Evolutionary conservation across 2,113 vertebrate species (phyloP).

Genomic region (Eurypyga helias): DNA sequence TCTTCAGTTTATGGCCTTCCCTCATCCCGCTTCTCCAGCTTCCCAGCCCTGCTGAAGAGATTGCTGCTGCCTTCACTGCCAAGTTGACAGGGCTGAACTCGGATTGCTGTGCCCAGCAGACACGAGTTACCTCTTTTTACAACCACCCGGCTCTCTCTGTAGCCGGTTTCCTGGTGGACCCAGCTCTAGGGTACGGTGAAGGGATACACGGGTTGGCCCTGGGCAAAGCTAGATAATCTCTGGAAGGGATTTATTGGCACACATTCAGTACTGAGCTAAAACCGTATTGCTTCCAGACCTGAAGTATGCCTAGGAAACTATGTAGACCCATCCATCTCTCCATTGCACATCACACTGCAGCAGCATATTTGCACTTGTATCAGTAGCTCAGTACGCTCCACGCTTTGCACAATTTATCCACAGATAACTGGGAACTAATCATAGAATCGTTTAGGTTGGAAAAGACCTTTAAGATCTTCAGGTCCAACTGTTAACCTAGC

Average conservation of each 20-base stretch:
- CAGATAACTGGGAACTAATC: background rate
- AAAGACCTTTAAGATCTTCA: no score
- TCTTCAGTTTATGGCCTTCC: background rate
- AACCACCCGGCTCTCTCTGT: background rate
- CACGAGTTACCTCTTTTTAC: background rate
- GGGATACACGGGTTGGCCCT: fast-evolving
- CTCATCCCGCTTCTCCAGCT: background rate
- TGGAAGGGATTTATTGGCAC: background rate
- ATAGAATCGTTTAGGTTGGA: background rate
- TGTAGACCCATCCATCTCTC: background rate
- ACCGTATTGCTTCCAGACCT: background rate
- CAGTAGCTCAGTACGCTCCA: background rate
- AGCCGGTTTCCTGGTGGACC: background rate
- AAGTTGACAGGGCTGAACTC: background rate
- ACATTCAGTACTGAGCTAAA: background rate
- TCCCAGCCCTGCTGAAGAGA: background rate
- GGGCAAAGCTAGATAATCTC: background rate
- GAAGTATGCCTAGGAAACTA: background rate
- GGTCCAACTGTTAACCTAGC: no score
- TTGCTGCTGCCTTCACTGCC: background rate
- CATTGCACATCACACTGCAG: background rate
- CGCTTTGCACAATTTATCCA: background rate
- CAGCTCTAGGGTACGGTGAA: background rate
- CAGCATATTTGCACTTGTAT: background rate
- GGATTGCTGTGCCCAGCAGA: background rate